Evolutionary conservation across 2,888 invertebrate genomes (phyloP).

Genomic region (Phymatocera aterrima): DNA sequence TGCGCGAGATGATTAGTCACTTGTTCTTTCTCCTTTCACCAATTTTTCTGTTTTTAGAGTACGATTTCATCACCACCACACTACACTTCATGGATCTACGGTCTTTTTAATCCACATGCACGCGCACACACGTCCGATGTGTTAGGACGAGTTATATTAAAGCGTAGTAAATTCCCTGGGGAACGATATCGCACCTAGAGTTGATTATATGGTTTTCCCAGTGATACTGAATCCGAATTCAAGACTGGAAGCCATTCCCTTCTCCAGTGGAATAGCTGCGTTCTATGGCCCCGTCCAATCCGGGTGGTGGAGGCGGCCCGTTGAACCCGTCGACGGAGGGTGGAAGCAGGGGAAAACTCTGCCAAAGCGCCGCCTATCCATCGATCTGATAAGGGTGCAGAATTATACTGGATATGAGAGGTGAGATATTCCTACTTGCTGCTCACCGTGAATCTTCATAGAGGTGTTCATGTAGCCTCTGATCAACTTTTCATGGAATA

Average conservation of each 20-base stretch:
- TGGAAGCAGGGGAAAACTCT: slow-evolving; percentile 57
- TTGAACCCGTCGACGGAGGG: slow-evolving; percentile 47
- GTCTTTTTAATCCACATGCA: background rate
- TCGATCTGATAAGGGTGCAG: slow-evolving; percentile 67
- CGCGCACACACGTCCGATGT: background rate
- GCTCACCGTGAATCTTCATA: too few species aligned
- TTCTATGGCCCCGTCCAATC: slow-evolving; percentile 63
- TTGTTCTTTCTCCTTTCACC: background rate
- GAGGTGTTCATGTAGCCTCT: background rate
- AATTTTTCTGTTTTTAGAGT: too few species aligned
- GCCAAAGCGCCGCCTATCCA: slow-evolving; percentile 66
- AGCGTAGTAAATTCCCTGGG: background rate
- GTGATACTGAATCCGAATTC: slow-evolving; percentile 57
- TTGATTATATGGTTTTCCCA: slow-evolving; percentile 57
- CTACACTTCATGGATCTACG: too few species aligned
- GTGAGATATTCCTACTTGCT: background rate
- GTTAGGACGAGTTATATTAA: background rate
- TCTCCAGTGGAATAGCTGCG: slow-evolving; percentile 55
- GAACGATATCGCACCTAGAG: slow-evolving; percentile 17
- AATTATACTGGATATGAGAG: background rate
- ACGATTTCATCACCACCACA: too few species aligned
- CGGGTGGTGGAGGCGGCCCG: slow-evolving; percentile 59
- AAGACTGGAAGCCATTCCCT: slow-evolving; percentile 59
- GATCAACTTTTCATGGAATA: too few species aligned
- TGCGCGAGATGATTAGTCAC: too few species aligned